Conservation (phyloP, 1,140 invertebrate species). For the Rhagoletis zephyria region DNA sequence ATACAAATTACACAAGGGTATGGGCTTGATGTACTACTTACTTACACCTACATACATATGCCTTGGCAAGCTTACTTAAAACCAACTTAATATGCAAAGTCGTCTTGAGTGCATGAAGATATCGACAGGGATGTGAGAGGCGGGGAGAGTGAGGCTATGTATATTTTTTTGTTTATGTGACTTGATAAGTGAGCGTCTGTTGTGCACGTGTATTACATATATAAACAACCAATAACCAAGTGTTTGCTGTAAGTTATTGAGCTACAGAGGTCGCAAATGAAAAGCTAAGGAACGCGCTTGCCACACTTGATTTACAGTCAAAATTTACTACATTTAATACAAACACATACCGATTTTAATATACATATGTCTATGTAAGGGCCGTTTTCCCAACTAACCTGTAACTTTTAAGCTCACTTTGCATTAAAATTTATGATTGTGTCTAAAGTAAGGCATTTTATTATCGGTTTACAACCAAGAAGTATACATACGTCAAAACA, state of each 20-base stretch:
- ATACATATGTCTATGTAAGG: background rate
- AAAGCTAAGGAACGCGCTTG: conserved; percentile 37
- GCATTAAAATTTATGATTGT: too few species aligned
- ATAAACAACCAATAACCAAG: background rate
- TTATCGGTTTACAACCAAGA: too few species aligned
- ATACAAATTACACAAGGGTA: background rate
- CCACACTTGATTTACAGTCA: conserved; percentile 28
- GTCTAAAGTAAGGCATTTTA: too few species aligned
- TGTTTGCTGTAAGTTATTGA: background rate
- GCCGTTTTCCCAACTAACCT: too few species aligned
- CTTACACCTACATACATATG: background rate
- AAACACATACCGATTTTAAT: background rate
- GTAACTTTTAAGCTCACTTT: too few species aligned
- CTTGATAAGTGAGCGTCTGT: background rate
- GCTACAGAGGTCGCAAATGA: background rate
- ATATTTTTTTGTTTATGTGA: background rate
- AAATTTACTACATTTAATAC: background rate
- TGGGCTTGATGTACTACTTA: background rate
- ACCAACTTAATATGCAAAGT: conserved; percentile 39
- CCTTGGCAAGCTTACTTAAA: background rate
- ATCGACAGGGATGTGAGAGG: background rate
- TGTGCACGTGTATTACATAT: background rate
- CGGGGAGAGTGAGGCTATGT: background rate
- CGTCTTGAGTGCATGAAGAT: background rate
- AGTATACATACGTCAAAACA: background rate